Evolutionary conservation across 2,113 vertebrate genomes (phyloP).

Genomic region (Mesocricetus auratus): DNA sequence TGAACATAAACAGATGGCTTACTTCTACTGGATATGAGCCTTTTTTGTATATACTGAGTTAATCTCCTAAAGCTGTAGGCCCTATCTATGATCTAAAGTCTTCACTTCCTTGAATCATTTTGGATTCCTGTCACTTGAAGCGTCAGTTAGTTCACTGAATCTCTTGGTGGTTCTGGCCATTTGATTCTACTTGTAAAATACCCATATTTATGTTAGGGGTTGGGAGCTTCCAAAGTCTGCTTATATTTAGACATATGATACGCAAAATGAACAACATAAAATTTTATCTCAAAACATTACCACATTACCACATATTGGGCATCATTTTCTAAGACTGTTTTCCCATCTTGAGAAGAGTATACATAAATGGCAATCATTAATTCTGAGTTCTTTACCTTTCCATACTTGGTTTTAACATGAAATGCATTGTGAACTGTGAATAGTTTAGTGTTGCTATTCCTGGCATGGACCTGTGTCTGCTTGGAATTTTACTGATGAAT

Average conservation of each 20-base stretch:
- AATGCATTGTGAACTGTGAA: constrained; percentile 74
- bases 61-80: constrained; percentile 74
- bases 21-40: constrained; percentile 81
- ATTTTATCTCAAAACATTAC: constrained; percentile 80
- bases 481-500: constrained; percentile 82
- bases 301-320: constrained; percentile 75
- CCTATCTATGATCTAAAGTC: constrained; percentile 54
- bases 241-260: constrained; percentile 78
- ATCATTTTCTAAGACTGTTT: constrained; percentile 75
- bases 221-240: constrained; percentile 78
- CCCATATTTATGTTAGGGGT: constrained; percentile 61
- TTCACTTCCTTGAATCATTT: neutral
- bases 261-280: constrained; percentile 83
- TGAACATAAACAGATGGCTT: constrained; percentile 84
- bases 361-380: constrained; percentile 76
- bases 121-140: constrained; percentile 8
- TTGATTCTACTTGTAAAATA: constrained; percentile 78
- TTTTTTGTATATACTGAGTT: constrained; percentile 73
- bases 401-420: constrained; percentile 70
- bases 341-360: constrained; percentile 75
- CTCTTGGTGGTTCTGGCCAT: constrained; percentile 62
- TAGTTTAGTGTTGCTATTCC: constrained; percentile 85
- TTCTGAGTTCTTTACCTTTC: constrained; percentile 80
- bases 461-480: constrained; percentile 83
- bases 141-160: constrained; percentile 17